A percentile compares a stretch with the other conserved stretches of the same genome.
phyloP scores from a whole-genome alignment of 2,113 vertebrate species.

The Burhinus bistriatus region DNA sequence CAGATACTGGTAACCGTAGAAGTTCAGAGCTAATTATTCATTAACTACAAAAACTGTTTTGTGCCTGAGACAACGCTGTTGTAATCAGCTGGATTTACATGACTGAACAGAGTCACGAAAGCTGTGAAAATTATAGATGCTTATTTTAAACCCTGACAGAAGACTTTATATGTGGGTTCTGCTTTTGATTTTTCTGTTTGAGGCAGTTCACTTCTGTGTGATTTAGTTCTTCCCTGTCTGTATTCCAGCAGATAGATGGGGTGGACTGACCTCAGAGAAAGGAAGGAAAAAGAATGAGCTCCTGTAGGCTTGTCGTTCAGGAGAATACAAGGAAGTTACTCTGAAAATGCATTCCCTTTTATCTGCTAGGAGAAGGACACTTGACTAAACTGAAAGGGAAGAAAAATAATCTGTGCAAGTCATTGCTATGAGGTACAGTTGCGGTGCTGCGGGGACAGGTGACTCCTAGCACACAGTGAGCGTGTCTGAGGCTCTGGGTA shows the following conservation, averaged over 20 bases:
- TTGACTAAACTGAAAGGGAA: neutral
- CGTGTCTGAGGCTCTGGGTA: fast-evolving
- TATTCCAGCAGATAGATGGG: neutral
- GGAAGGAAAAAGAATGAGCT: neutral
- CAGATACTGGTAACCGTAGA: neutral
- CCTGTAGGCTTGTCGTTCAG: neutral
- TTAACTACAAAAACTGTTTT: neutral
- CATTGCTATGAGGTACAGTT: neutral
- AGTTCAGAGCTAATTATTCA: neutral
- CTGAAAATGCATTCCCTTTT: neutral
- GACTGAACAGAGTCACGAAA: neutral
- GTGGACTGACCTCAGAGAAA: neutral
- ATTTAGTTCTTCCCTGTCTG: neutral
- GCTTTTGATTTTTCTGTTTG: neutral
- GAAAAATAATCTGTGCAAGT: neutral
- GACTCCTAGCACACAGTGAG: fast-evolving
- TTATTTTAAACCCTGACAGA: neutral
- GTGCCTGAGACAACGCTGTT: neutral
- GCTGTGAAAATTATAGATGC: neutral
- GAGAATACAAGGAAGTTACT: neutral
- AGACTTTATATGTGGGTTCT: neutral
- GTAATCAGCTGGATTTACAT: neutral
- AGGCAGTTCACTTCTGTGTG: neutral
- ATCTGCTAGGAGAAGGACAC: neutral
- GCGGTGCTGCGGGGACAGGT: neutral